Conservation (phyloP, 2,113 vertebrate species). For the Ptilonorhynchus violaceus region DNA sequence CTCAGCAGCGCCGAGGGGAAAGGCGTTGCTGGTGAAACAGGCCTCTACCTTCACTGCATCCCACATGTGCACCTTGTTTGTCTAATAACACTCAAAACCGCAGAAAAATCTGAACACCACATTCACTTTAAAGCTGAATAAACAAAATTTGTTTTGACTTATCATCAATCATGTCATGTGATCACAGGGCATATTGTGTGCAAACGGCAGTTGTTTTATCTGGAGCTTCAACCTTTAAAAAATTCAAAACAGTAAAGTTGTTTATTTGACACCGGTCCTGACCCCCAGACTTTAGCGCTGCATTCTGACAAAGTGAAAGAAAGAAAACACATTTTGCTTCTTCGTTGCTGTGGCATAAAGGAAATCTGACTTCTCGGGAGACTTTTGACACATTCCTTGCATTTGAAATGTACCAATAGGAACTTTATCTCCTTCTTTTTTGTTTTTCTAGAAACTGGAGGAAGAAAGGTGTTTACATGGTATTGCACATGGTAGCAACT, state of each 20-base stretch:
- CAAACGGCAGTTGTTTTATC: slow-evolving; percentile 78
- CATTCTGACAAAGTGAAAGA: slow-evolving; percentile 74
- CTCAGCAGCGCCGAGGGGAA: slow-evolving; percentile 58
- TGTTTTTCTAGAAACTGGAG: slow-evolving; percentile 68
- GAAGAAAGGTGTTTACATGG: slow-evolving; percentile 68
- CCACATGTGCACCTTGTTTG: slow-evolving; percentile 76
- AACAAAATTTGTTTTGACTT: slow-evolving; percentile 81
- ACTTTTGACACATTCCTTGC: slow-evolving; percentile 62
- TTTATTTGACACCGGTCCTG: slow-evolving; percentile 77
- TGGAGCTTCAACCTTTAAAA: slow-evolving; percentile 76
- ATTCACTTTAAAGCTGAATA: slow-evolving; percentile 79
- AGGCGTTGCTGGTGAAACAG: slow-evolving; percentile 41
- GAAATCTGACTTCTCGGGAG: slow-evolving; percentile 54
- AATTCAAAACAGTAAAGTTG: slow-evolving; percentile 81
- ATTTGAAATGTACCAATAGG: slow-evolving; percentile 53
- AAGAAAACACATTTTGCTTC: slow-evolving; percentile 73
- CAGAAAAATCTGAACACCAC: slow-evolving; percentile 68
- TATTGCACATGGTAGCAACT: slow-evolving; percentile 37
- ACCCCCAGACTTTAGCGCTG: slow-evolving; percentile 69
- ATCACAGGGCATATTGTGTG: slow-evolving; percentile 76
- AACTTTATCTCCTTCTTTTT: slow-evolving; percentile 41
- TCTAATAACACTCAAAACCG: slow-evolving; percentile 74
- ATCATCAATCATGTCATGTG: slow-evolving; percentile 80
- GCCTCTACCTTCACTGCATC: slow-evolving; percentile 63
- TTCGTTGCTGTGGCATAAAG: slow-evolving; percentile 63